Percentiles rank a stretch among this genome's conserved stretches.
phyloP scores from a whole-genome alignment of 1,140 invertebrate species.

The Brachionus paranguensis region DNA sequence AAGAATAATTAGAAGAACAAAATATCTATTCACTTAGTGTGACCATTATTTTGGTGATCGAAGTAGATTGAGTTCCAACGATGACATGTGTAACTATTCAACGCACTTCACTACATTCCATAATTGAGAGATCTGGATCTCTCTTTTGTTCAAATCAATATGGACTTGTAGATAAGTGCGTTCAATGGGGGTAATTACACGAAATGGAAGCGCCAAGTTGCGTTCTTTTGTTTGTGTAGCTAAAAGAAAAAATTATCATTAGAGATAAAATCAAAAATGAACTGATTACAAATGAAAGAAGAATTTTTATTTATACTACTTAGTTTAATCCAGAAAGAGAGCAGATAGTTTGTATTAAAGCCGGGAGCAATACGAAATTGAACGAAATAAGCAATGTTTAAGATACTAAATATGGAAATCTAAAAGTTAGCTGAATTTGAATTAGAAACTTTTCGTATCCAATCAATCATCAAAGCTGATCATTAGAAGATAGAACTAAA shows the following conservation, averaged over 20 bases:
- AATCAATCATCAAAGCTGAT: constrained; percentile 34
- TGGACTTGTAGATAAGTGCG: constrained; percentile 39
- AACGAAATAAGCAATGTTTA: neutral
- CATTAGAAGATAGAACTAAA: neutral
- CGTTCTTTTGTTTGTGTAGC: neutral
- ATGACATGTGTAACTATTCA: constrained; percentile 19
- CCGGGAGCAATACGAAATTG: neutral
- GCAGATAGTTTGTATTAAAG: neutral
- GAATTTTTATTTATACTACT: constrained; percentile 29
- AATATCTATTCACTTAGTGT: no score
- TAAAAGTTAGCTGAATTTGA: neutral
- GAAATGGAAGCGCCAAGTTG: neutral
- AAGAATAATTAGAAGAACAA: no score
- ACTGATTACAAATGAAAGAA: constrained; percentile 12
- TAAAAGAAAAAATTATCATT: neutral
- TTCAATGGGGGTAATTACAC: neutral
- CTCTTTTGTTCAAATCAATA: constrained; percentile 14
- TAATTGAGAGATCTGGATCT: neutral
- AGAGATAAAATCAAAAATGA: neutral
- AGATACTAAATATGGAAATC: constrained; percentile 33
- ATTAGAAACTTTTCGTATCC: constrained; percentile 3
- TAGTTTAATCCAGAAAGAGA: constrained; percentile 9
- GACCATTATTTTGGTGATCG: neutral
- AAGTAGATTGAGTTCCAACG: neutral
- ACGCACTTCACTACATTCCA: constrained; percentile 41